Evolutionary conservation across 2,888 invertebrate genomes (phyloP), one percentile per base, ranked within the genome.

Genomic region (Unio delphinus): DNA sequence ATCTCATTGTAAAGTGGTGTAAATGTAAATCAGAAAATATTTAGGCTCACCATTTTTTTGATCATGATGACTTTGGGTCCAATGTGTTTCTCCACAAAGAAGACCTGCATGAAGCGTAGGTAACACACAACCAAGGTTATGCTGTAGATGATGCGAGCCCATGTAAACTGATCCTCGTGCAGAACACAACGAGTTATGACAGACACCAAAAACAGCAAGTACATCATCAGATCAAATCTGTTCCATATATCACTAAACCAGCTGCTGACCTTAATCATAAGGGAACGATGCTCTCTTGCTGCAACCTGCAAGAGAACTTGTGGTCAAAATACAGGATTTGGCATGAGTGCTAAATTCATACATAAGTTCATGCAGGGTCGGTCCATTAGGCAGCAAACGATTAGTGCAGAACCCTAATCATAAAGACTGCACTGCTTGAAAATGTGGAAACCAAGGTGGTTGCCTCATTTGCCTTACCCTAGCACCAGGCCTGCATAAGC

Each of bases 21-120:
- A 45, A 45, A 45, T 45, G 3, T 45, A 45, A 45, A 45, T 45
- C 0, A 45, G 45, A 45, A 45, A 45, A 45, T 45, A 45, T 45
- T 45, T 2, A 15, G 11, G 3, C 84, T 77, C 69, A 90, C 90
- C 90, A 90, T 90, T 75, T 80, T 83, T 34, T 81, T 80, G 34
- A 90, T 89, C 89, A 90, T 90, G 78, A 90, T 88, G 69, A 90
- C 89, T 77, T 90, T 90, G 1, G 90, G 90, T 64, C 90, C 90
- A 61, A 90, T 86, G 65, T 88, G 86, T 72, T 86, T 86, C 69
- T 83, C 81, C 6, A 86, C 87, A 74, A 85, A 89, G 81, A 89
- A 89, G 58, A 78, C 75, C 78, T 89, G 87, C 85, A 89, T 86
- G 67, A 88, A 85, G n/a, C 90, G 75, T 64, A 90, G 76, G 77